These are phyloP conservation scores for Morone chrysops DNA, from an alignment of 2,113 vertebrate genomes.

Conservation along the genomic window DNA sequence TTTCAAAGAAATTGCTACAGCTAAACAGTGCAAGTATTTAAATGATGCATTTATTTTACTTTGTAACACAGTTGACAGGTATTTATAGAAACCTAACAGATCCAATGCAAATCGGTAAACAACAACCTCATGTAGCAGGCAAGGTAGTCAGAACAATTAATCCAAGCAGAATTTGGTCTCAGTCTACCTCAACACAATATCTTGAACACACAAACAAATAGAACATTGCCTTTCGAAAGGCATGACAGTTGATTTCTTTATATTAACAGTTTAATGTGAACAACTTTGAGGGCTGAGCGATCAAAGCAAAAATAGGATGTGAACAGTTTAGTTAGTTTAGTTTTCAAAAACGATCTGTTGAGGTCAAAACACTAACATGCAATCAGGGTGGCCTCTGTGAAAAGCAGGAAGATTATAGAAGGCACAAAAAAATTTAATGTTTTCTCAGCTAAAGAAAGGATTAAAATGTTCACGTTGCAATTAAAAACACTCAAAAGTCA, in stretches of 20 bases:
- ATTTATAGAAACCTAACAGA: conserved; percentile 20
- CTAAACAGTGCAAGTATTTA: not conserved
- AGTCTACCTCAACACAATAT: not conserved
- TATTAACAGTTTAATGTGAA: conserved; percentile 23
- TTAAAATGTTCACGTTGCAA: conserved; percentile 65
- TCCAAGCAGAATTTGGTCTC: not conserved
- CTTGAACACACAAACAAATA: not conserved
- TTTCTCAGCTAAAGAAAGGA: conserved; percentile 62
- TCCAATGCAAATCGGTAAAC: not conserved
- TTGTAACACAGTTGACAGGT: not conserved
- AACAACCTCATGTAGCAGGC: not conserved
- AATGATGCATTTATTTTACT: not conserved
- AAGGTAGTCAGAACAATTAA: conserved; percentile 3
- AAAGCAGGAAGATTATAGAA: conserved; percentile 52
- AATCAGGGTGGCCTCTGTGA: conserved; percentile 55
- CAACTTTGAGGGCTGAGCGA: conserved; percentile 35
- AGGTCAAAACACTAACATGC: conserved; percentile 69
- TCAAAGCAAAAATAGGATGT: conserved; percentile 38
- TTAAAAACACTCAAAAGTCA: conserved; percentile 57
- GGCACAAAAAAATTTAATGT: conserved; percentile 28
- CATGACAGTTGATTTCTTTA: conserved; percentile 12
- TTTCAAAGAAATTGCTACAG: not conserved
- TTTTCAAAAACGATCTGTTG: conserved; percentile 36
- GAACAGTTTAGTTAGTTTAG: conserved; percentile 32
- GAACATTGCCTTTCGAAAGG: not conserved